Base-by-base conservation (phyloP, 2,888 invertebrate species). In the Latrodectus hesperus region DNA sequence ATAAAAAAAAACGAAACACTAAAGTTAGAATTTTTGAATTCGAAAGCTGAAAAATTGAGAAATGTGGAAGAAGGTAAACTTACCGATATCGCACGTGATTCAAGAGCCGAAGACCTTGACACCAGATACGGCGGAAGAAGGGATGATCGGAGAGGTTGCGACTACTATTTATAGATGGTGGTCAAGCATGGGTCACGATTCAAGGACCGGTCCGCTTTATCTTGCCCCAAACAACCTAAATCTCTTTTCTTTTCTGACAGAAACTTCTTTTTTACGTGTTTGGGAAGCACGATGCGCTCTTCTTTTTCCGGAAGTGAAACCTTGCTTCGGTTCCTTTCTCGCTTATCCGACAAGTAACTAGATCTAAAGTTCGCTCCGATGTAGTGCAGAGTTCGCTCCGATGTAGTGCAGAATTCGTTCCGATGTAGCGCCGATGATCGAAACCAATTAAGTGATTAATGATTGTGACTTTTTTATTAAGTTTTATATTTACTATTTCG, bases 171-270 rank as follows among this genome's bases (percentile, higher is more conserved):
- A 82, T 82, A 82, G 82, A 74, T 22, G 60, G 26, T 73, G 72
- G 81, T 81, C 73, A 73, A 73, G 73, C 67, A n/a, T 16, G 75
- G 82, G 82, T 82, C 82, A 82, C 75, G 51, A 74, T 16, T 12
- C 64, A 81, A 64, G 55, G 73, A 75, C 74, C 81, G 74, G 80
- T 80, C 64, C 67, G 17, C 67, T 68, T 17, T 65, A 38, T 72
- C 75, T 53, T 38, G 38, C 38, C 74, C 75, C 82, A 75, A 70
- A 82, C 82, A 82, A 82, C 75, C 82, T 74, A 82, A 82, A 82
- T 82, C 17, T 68, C 22, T 68, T 26, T 68, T 17, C 6, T 26
- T 17, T 26, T 1, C 60, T n/a, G 60, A 60, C 60, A 12, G n/a
- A 60, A 60, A 60, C 60, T 60, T 60, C 60, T 60, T 60, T 60